A percentile compares a stretch with the other conserved stretches of the same genome.
Evolutionary conservation across 2,113 vertebrate species (phyloP).

Genomic region (Vicugna pacos): DNA sequence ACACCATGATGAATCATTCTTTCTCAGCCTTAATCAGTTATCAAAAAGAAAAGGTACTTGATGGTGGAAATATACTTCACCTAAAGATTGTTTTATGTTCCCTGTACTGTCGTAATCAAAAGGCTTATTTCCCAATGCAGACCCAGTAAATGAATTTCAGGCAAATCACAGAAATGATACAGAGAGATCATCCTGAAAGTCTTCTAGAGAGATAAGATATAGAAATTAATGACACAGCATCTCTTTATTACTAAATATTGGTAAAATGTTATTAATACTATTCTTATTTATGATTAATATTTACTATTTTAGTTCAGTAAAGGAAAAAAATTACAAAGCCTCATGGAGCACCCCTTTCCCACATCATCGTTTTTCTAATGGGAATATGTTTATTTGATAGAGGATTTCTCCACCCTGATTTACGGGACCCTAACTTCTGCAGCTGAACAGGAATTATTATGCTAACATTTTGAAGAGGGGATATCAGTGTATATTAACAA

Average conservation of each 20-base stretch:
- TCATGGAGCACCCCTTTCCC: not conserved
- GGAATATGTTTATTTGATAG: not conserved
- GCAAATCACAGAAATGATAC: not conserved
- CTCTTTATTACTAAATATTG: not conserved
- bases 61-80: not conserved
- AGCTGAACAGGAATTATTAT: not conserved
- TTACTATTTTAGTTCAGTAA: not conserved
- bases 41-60: not conserved
- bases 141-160: not conserved
- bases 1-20: accelerated
- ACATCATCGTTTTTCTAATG: not conserved
- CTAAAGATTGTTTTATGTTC: not conserved
- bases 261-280: not conserved
- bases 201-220: not conserved
- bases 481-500: not conserved
- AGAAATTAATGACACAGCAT: not conserved
- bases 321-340: not conserved
- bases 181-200: not conserved
- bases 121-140: not conserved
- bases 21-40: not conserved
- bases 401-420: not conserved
- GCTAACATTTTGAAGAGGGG: not conserved
- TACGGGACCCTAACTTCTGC: not conserved
- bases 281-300: not conserved
- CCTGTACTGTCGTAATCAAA: not conserved